Evolutionary conservation across 2,113 vertebrate genomes (phyloP), one percentile per base, ranked within the genome.

Genomic region (Elgaria multicarinata): DNA sequence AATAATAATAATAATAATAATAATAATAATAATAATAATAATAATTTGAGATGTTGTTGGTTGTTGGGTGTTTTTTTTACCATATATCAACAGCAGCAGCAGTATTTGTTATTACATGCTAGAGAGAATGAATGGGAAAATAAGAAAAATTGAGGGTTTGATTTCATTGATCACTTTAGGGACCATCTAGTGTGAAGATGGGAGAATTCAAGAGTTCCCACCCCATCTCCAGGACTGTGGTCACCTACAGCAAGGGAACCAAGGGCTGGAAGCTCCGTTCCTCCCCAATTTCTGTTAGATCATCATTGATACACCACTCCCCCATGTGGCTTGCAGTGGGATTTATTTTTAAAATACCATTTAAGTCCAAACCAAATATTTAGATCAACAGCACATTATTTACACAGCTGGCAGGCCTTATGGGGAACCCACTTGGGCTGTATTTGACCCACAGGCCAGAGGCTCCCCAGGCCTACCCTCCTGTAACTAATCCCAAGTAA

Each of bases 81-180:
- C n/a, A n/a, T n/a, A n/a, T n/a, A n/a, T n/a, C n/a, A n/a, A n/a
- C n/a, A n/a, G n/a, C n/a, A n/a, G n/a, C n/a, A n/a, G n/a, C n/a
- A n/a, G 0, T 0, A 67, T 24, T 0, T 0, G 24, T 79, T 79
- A 0, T n/a, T 39, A 67, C 0, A 0, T 39, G 36, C 22, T 0
- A 78, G 26, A 0, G 4, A 64, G 72, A 67, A 90, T 78, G 3
- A 39, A 72, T 31, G 55, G 72, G 53, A 22, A 39, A 42, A 55
- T 39, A 39, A 26, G 24, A 36, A 75, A n/a, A 88, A 3, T 58
- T 0, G 1, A 31, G 78, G 0, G 36, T 42, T 2, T 7, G 42
- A 58, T n/a, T 3, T 8, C 9, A 10, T 31, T 66, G 58, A 10
- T 64, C 42, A 69, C 62, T 9, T 13, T 62, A 16, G 18, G 6